Percentiles rank a stretch among this genome's conserved stretches.
Evolutionary conservation across 2,888 invertebrate genomes (phyloP).

Genomic region (Malthinus flaveolus): DNA sequence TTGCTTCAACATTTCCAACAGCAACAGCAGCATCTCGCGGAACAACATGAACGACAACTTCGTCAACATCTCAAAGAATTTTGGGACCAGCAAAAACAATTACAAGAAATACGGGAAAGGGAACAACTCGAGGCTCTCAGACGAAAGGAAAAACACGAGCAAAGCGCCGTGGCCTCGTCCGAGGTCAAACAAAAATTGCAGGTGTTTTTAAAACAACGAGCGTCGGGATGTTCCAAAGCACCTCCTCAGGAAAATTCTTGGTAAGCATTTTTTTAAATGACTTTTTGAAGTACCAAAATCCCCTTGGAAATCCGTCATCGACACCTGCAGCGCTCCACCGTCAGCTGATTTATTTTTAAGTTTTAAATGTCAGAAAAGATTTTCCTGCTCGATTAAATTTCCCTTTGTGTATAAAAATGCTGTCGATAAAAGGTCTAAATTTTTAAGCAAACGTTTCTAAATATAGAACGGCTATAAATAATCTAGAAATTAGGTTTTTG

Average conservation of each 20-base stretch:
- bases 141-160: slow-evolving; percentile 93
- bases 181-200: slow-evolving; percentile 96
- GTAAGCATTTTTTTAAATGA: slow-evolving; percentile 45
- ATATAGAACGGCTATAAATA: no score
- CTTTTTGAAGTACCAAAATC: slow-evolving; percentile 38
- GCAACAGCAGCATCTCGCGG: slow-evolving; percentile 86
- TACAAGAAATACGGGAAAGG: slow-evolving; percentile 73
- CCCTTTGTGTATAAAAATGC: neutral
- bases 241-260: slow-evolving; percentile 52
- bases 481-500: no score
- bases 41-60: slow-evolving; percentile 88
- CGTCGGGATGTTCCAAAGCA: slow-evolving; percentile 50
- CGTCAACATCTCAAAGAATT: slow-evolving; percentile 88
- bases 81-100: slow-evolving; percentile 89
- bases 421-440: no score
- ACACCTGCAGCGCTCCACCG: slow-evolving; percentile 29
- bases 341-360: slow-evolving; percentile 38
- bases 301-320: slow-evolving; percentile 9
- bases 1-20: slow-evolving; percentile 89
- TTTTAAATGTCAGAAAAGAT: neutral
- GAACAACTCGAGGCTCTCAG: slow-evolving; percentile 83
- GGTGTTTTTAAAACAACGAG: slow-evolving; percentile 60
- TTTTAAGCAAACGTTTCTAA: no score
- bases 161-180: slow-evolving; percentile 93
- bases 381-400: neutral